Percentiles rank a stretch among this genome's conserved stretches.
Conservation (phyloP, 2,888 invertebrate species). For the Argyresthia albistria region DNA sequence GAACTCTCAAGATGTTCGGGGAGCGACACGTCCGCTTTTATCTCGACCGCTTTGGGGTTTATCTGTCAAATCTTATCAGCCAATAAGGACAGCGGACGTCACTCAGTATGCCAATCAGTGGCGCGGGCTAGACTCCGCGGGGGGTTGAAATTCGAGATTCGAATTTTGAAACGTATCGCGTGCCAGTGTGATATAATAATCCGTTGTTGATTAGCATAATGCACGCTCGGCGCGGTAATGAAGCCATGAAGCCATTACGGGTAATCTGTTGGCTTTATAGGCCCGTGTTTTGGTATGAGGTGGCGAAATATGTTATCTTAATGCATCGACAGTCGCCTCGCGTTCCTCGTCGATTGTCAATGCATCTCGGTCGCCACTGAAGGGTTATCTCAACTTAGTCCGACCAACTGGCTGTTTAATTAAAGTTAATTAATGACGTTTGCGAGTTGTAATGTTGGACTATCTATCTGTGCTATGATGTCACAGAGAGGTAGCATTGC, state of each 20-base stretch:
- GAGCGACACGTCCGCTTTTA: constrained; percentile 60
- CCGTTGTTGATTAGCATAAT: constrained; percentile 39
- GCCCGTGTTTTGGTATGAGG: constrained; percentile 14
- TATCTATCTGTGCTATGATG: not conserved
- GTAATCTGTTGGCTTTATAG: not conserved
- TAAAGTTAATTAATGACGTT: constrained; percentile 13
- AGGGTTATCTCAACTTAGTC: constrained; percentile 8
- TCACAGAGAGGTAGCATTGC: no score
- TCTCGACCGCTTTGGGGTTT: constrained; percentile 50
- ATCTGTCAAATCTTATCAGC: constrained; percentile 69
- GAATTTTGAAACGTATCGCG: constrained; percentile 46
- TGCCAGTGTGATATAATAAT: constrained; percentile 50
- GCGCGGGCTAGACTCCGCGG: constrained; percentile 32
- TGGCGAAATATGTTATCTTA: constrained; percentile 56
- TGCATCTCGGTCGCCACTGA: constrained; percentile 5
- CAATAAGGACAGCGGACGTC: constrained; percentile 68
- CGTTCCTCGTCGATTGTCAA: constrained; percentile 13
- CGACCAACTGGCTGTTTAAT: constrained; percentile 9
- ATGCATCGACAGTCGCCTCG: constrained; percentile 48
- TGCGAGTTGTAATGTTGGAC: constrained; percentile 7
- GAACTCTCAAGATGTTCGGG: constrained; percentile 47
- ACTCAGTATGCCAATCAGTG: constrained; percentile 66
- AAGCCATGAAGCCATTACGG: constrained; percentile 31
- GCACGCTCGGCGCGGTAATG: constrained; percentile 31
- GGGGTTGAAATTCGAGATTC: constrained; percentile 26